Evolutionary conservation across 2,113 vertebrate genomes (phyloP).

Genomic region (Desmodus rotundus): DNA sequence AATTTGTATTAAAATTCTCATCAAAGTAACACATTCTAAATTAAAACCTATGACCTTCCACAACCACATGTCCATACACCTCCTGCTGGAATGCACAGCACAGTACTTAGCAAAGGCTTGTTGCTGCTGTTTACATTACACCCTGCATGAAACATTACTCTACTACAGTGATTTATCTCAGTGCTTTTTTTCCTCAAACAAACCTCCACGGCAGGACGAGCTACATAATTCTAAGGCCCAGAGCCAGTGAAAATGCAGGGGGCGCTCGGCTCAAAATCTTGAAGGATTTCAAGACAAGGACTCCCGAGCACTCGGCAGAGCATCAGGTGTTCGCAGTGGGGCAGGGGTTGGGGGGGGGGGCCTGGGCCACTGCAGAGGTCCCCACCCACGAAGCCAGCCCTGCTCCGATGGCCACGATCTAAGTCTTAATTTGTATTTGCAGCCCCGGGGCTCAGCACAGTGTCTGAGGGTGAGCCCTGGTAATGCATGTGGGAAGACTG

Average conservation of each 20-base stretch:
- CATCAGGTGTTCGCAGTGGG: background rate
- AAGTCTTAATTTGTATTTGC: background rate
- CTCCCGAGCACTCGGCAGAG: background rate
- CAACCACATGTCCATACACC: background rate
- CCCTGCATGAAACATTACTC: background rate
- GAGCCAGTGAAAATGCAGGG: background rate
- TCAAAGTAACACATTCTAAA: background rate
- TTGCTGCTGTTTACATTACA: background rate
- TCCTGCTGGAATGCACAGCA: background rate
- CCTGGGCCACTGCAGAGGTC: background rate
- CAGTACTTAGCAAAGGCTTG: background rate
- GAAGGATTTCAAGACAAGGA: background rate
- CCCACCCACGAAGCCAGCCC: background rate
- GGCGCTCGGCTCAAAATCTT: background rate
- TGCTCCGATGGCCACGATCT: background rate
- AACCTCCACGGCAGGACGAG: background rate
- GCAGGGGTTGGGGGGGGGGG: background rate
- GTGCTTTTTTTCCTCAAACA: background rate
- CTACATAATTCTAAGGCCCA: background rate
- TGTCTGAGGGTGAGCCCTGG: background rate
- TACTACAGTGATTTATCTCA: background rate
- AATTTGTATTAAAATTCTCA: conserved; percentile 20
- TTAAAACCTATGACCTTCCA: background rate
- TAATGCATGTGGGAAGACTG: background rate
- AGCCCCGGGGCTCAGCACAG: background rate